These are phyloP conservation scores for Coelinius sp. DNA, from an alignment of 2,888 invertebrate species.

Conservation along the genomic window DNA sequence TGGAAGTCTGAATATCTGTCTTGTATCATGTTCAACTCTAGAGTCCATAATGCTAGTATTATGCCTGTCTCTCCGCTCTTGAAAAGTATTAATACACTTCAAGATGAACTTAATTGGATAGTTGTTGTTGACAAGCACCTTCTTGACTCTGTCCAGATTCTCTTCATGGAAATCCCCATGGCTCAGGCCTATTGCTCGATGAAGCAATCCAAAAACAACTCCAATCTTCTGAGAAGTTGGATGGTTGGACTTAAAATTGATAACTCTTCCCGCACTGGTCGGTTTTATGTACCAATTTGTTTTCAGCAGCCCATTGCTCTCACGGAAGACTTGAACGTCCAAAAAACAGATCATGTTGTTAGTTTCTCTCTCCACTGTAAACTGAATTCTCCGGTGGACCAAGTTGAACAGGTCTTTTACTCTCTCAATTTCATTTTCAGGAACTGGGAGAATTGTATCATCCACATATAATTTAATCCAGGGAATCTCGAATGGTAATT, in stretches of 20 bases:
- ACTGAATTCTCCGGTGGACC: neutral
- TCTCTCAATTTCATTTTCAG: neutral
- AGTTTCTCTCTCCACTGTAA: constrained; percentile 1
- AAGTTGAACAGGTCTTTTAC: neutral
- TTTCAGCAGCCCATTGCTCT: neutral
- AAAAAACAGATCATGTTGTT: neutral
- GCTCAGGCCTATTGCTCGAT: too few relatives aligned
- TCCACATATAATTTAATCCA: constrained; percentile 10
- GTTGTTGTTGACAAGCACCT: too few relatives aligned
- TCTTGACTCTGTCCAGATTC: too few relatives aligned
- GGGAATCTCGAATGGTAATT: neutral
- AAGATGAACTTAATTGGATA: too few relatives aligned
- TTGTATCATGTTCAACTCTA: neutral
- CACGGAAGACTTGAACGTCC: neutral
- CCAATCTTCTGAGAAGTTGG: neutral
- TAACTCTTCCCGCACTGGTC: neutral
- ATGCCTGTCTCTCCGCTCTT: neutral
- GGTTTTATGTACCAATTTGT: constrained; percentile 7
- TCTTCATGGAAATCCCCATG: too few relatives aligned
- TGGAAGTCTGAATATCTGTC: neutral
- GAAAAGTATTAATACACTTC: neutral
- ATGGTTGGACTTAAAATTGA: constrained; percentile 5
- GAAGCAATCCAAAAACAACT: too few relatives aligned
- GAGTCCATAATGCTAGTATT: too few relatives aligned
- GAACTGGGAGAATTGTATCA: neutral